Evolutionary conservation across 2,888 invertebrate species (phyloP).

Genomic region (Drosophila paucipuncta): DNA sequence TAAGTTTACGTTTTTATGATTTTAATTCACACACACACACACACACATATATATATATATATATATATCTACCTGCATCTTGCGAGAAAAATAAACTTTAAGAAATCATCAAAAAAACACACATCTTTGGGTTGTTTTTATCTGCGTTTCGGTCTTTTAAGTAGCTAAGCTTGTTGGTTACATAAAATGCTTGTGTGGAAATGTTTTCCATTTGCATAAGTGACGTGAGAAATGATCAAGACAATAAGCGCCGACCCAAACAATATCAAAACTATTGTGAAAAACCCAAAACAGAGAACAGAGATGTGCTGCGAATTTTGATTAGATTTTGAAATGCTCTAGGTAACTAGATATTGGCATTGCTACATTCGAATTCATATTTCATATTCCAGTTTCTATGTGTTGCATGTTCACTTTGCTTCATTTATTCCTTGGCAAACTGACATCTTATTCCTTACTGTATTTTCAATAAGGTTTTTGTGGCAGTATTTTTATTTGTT

Average conservation of each 20-base stretch:
- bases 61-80: not conserved
- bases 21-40: constrained; percentile 1
- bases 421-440: not conserved
- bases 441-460: not conserved
- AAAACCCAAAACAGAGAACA: not conserved
- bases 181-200: constrained; percentile 27
- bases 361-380: not conserved
- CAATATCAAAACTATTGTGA: not conserved
- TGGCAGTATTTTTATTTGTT: not conserved
- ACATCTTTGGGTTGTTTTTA: not conserved
- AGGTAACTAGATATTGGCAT: not conserved
- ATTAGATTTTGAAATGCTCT: not conserved
- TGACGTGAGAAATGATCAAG: constrained; percentile 15
- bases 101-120: not conserved
- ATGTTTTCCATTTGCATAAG: constrained; percentile 34
- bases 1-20: constrained; percentile 22
- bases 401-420: not conserved
- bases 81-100: not conserved
- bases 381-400: not conserved
- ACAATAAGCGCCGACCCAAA: not conserved
- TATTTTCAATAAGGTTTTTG: not conserved
- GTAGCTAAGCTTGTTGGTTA: constrained; percentile 17
- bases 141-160: constrained; percentile 20
- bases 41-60: not conserved
- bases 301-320: not conserved